These are phyloP conservation scores for Amblyjoppa fuscipennis DNA, from an alignment of 2,888 invertebrate species.

Conservation along the genomic window DNA sequence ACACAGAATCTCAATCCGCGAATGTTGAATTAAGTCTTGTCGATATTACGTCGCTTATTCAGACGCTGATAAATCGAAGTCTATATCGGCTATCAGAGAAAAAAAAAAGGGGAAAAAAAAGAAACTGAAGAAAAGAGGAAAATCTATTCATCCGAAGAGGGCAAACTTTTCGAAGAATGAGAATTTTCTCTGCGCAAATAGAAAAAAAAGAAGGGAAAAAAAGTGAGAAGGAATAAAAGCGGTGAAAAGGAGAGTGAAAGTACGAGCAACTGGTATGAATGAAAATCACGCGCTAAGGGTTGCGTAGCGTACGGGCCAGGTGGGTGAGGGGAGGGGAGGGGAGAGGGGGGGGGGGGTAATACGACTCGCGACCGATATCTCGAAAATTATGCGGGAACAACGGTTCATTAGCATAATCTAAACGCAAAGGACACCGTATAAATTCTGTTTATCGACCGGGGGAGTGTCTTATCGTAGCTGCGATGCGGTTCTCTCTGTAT, in stretches of 20 bases:
- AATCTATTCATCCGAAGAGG: background rate
- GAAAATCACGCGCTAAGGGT: slow-evolving; percentile 21
- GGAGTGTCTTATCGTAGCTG: slow-evolving; percentile 62
- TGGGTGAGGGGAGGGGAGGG: too few species aligned
- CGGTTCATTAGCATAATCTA: slow-evolving; percentile 67
- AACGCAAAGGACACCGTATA: slow-evolving; percentile 66
- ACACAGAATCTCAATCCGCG: background rate
- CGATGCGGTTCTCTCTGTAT: slow-evolving; percentile 7
- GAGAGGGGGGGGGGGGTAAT: background rate
- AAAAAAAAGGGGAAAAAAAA: background rate
- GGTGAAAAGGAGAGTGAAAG: slow-evolving; percentile 20
- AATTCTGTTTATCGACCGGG: slow-evolving; percentile 66
- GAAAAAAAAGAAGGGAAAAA: background rate
- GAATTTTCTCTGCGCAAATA: background rate
- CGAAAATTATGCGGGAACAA: slow-evolving; percentile 63
- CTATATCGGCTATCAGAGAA: background rate
- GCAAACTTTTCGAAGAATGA: slow-evolving; percentile 2
- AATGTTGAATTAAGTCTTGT: background rate
- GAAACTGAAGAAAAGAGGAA: background rate
- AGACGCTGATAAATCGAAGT: background rate
- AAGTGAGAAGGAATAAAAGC: background rate
- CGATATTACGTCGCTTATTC: background rate
- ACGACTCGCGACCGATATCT: slow-evolving; percentile 54
- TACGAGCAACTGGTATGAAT: slow-evolving; percentile 26
- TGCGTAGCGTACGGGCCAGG: background rate